A percentile compares a stretch with the other conserved stretches of the same genome.
phyloP scores from a whole-genome alignment of 2,113 vertebrate genomes.

The Pipra filicauda region DNA sequence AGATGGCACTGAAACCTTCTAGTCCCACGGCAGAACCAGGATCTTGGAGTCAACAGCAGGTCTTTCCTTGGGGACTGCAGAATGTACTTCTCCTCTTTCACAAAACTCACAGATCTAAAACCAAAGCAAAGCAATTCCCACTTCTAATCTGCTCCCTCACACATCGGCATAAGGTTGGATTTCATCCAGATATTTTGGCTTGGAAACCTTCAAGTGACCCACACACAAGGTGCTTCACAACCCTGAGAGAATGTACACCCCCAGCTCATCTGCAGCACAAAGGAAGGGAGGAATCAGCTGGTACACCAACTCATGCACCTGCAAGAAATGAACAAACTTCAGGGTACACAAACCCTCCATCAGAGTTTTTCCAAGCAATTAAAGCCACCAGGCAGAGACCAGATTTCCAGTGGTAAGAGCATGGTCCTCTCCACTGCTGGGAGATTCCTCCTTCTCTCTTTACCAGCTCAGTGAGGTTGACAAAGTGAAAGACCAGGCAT shows the following conservation, averaged over 20 bases:
- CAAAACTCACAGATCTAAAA: background rate
- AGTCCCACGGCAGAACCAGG: background rate
- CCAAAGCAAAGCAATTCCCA: background rate
- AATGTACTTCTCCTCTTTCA: background rate
- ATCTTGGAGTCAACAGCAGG: background rate
- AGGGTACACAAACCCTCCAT: accelerated
- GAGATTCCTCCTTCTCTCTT: background rate
- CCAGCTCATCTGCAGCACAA: background rate
- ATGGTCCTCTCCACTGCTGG: background rate
- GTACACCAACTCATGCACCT: background rate
- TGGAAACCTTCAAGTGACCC: background rate
- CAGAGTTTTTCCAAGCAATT: background rate
- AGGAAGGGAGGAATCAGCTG: background rate
- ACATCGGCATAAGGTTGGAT: background rate
- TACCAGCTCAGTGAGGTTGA: background rate
- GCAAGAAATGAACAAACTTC: background rate
- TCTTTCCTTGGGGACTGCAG: background rate
- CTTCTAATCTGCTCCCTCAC: background rate
- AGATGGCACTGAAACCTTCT: slow-evolving; percentile 19
- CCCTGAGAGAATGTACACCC: background rate
- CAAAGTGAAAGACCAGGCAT: background rate
- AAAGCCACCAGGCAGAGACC: background rate
- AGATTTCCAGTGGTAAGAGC: background rate
- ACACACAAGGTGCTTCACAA: background rate
- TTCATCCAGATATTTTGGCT: background rate